phyloP scores from a whole-genome alignment of 2,113 vertebrate genomes.

The Gymnarchus niloticus region DNA sequence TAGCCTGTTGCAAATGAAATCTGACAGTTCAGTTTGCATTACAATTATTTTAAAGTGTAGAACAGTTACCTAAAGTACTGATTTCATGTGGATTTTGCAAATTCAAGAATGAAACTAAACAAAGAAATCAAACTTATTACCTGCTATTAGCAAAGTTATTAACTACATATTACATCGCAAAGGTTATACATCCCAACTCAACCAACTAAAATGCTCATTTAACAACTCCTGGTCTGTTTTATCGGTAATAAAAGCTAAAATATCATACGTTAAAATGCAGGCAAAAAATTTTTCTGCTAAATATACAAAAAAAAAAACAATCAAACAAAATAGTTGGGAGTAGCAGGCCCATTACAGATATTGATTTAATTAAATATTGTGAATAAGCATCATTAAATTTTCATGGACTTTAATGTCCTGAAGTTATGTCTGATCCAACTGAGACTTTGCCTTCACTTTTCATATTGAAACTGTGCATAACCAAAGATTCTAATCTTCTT shows the following conservation, averaged over 20 bases:
- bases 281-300: not conserved
- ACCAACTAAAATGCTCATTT: not conserved
- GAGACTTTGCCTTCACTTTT: not conserved
- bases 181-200: no score
- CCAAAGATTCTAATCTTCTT: not conserved
- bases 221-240: not conserved
- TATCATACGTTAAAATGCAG: no score
- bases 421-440: not conserved
- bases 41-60: not conserved
- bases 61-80: not conserved
- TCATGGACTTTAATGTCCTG: not conserved
- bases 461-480: constrained; percentile 1
- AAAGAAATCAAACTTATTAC: not conserved
- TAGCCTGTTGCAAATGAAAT: not conserved
- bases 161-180: not conserved
- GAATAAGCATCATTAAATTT: constrained; percentile 13
- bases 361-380: constrained; percentile 18
- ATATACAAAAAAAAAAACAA: not conserved
- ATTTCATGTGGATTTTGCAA: not conserved
- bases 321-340: not conserved
- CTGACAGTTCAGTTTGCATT: not conserved
- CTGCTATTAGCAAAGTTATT: not conserved
- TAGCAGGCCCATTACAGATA: not conserved
- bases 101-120: not conserved
- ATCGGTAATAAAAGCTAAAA: not conserved